Evolutionary conservation across 1,140 invertebrate species (phyloP), one percentile per base, ranked within the genome.

Genomic region (Cydia strobilella): DNA sequence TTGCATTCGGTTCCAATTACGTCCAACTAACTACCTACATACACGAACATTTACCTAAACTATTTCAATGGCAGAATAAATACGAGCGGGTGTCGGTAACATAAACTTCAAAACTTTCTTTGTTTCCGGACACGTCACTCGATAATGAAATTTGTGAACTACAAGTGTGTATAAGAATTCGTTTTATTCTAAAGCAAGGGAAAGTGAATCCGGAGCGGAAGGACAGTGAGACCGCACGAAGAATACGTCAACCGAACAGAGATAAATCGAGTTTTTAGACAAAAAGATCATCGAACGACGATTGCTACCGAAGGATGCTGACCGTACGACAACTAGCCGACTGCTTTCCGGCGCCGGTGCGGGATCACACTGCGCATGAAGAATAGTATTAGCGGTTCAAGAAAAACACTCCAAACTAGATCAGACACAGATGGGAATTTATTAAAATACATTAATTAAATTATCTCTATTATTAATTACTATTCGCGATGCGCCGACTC

Each of bases 381-480:
- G 54, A 59, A 54, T 13, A 54, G 12, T 13, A n/a, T 59, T 59
- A 59, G 54, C 54, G 7, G 20, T 9, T 23, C 54, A 23, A 59
- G 54, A 59, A 7, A 59, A 23, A 59, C 54, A 23, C 6, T 59
- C 54, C 54, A 23, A 59, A 59, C 20, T 7, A 9, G 54, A 59
- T n/a, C 54, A 59, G 54, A 20, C 7, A 59, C 7, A 59, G 54
- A 59, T 10, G n/a, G n/a, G 6, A 59, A 59, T 59, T 59, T n/a
- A 59, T 59, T 59, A 59, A 59, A 23, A 59, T 59, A 59, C 54
- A 59, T 59, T 59, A 59, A 59, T 59, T 59, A 59, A 59, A 59
- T 59, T 59, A 59, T 23, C 20, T 59, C 54, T 59, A 59, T 59
- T 23, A 59, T 59, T 59, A 59, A 59, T 59, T 59, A 59, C 54